Evolutionary conservation across 2,113 vertebrate genomes (phyloP), one percentile per base, ranked within the genome.

Genomic region (Nycticebus coucang): DNA sequence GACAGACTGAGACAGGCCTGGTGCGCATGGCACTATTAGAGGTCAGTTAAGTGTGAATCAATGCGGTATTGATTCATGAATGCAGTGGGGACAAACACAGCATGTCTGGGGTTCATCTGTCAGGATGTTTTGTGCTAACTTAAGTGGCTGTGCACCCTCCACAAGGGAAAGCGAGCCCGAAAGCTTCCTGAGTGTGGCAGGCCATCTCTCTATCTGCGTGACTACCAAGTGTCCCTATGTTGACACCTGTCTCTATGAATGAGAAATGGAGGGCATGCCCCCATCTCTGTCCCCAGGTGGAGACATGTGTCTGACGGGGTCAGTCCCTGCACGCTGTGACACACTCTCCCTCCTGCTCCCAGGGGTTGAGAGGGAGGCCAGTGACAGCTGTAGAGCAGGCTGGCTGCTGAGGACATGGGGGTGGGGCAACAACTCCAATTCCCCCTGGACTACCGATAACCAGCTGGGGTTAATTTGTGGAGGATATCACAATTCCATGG

Each of bases 101-200:
- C 45, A 50, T 50, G 45, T 50, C 45, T 50, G 45, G 45, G 45
- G 7, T 50, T 80, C 53, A 69, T 17, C 26, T 62, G 30, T n/a
- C 66, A 64, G 78, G 74, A 88, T 19, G 59, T 15, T 92, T 89
- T 81, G 35, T 81, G 64, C 59, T 91, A 64, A 93, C 81, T 33
- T 81, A n/a, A 62, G 53, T 75, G 68, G 35, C 68, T 13, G 15
- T 19, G 17, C 4, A 33, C 50, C 50, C 28, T 74, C 74, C 41
- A 50, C 22, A 37, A 62, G 37, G 28, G 53, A 68, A 90, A 79
- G 53, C 6, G 15, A 93, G 28, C 59, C 75, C 64, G 64, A 80
- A 87, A 74, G 41, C 50, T 21, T 68, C 68, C 50, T 85, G 26
- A 91, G 37, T 41, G n/a, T 90, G 83, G 41, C 82, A 80, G 64